Evolutionary conservation across 2,113 vertebrate genomes (phyloP), one percentile per base, ranked within the genome.

Genomic region (Bostrychus sinensis): DNA sequence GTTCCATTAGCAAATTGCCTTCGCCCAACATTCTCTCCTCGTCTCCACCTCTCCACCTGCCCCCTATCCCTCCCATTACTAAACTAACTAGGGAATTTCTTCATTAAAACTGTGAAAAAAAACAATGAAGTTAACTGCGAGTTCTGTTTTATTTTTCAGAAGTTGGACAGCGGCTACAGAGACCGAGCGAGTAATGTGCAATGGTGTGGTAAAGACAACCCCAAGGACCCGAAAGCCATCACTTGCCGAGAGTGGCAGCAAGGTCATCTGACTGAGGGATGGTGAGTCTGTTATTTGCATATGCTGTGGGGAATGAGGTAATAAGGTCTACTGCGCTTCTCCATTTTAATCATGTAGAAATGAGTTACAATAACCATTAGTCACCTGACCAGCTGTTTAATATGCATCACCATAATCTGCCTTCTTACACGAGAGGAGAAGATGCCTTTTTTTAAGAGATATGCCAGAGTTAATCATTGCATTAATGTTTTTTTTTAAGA

Each of bases 1-100:
- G 50, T 78, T 90, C 89, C 89, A 92, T 92, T 92, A 92, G 91
- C 87, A 93, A 89, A 92, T 92, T 91, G 77, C 88, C 75, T 66
- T 23, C 16, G 54, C 51, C 25, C 39, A 23, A 74, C 56, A 66
- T 37, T 20, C 45, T 56, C 63, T 25, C 41, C 45, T 42, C 38
- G 11, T 66, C 62, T 60, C 60, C 50, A 59, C 71, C 61, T 73
- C 20, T 43, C 66, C 57, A 58, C 36, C 51, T 61, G 58, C 30
- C 51, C 71, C 81, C 41, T 58, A 66, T 78, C 77, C 63, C 25
- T 74, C 61, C 57, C 71, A 88, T 89, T 90, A 89, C 61, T 86
- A 81, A 64, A 67, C 60, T 73, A 77, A 88, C 84, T 53, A 39
- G 66, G 58, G 79, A 86, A 84, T 85, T 61, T 77, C 78, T 86